These are phyloP conservation scores for Antheraea yamamai DNA, from an alignment of 2,888 invertebrate species.

Conservation along the genomic window DNA sequence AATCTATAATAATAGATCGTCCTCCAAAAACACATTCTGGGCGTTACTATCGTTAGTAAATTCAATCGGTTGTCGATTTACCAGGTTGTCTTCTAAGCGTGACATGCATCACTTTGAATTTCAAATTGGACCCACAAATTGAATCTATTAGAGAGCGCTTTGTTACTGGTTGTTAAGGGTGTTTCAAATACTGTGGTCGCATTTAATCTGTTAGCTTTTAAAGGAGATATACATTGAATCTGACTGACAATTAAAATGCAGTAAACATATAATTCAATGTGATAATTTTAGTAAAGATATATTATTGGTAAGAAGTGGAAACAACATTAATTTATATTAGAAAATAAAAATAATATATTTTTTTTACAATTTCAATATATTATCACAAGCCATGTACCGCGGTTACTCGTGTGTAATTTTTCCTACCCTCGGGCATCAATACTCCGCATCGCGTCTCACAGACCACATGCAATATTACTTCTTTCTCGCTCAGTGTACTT, in stretches of 20 bases:
- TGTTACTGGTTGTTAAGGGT: not conserved
- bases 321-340: not conserved
- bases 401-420: no score
- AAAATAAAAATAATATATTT: no score
- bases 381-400: no score
- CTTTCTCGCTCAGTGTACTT: no score
- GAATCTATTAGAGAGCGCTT: not conserved
- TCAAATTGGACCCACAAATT: constrained; percentile 1
- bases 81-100: not conserved
- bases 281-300: not conserved
- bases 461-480: no score
- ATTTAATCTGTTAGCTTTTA: not conserved
- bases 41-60: not conserved
- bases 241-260: not conserved
- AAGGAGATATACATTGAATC: not conserved
- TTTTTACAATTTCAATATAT: no score
- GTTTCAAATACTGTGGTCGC: not conserved
- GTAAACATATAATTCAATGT: not conserved
- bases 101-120: constrained; percentile 1
- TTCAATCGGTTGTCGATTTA: constrained; percentile 3
- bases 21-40: not conserved
- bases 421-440: no score
- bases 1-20: not conserved
- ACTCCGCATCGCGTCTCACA: no score
- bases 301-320: not conserved